A percentile compares a stretch with the other conserved stretches of the same genome.
Conservation (phyloP, 53 echinoderm and acorn worm species). For the Luidia sarsii region DNA sequence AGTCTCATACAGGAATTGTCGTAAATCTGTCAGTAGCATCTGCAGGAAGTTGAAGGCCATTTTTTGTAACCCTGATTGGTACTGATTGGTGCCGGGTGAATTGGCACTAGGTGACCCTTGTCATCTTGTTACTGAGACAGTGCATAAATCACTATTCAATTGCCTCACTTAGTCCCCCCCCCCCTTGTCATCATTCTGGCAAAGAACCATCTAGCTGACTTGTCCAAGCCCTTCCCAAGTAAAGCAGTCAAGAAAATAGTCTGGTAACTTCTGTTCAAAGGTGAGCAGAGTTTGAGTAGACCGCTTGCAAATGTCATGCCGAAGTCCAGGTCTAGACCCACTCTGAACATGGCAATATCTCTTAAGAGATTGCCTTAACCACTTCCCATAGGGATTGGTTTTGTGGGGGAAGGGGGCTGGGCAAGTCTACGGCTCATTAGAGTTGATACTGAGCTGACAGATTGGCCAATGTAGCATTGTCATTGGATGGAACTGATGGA, state of each 20-base stretch:
- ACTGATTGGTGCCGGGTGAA: too few species aligned
- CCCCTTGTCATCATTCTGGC: too few species aligned
- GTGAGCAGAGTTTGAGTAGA: too few species aligned
- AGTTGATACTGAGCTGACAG: not conserved
- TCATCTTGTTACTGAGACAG: constrained; percentile 24
- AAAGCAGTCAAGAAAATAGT: too few species aligned
- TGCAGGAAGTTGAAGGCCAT: not conserved
- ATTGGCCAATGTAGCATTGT: constrained; percentile 39
- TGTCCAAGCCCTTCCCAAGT: not conserved
- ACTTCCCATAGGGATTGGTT: too few species aligned
- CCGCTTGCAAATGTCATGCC: too few species aligned
- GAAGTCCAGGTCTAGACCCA: too few species aligned
- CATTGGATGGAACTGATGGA: constrained; percentile 45
- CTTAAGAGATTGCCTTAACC: too few species aligned
- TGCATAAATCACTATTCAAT: constrained; percentile 31
- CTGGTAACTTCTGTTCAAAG: too few species aligned
- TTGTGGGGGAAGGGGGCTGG: not conserved
- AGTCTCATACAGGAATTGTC: not conserved
- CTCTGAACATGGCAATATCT: too few species aligned
- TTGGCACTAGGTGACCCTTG: constrained; percentile 9
- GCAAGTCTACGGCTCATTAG: constrained; percentile 29
- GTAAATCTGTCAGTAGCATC: constrained; percentile 22
- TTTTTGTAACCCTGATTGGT: constrained; percentile 35
- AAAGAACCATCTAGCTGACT: constrained; percentile 17
- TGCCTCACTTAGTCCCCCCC: constrained; percentile 16